Percentiles rank a stretch among this genome's conserved stretches.
phyloP scores from a whole-genome alignment of 2,113 vertebrate species.

The Sturnira hondurensis region DNA sequence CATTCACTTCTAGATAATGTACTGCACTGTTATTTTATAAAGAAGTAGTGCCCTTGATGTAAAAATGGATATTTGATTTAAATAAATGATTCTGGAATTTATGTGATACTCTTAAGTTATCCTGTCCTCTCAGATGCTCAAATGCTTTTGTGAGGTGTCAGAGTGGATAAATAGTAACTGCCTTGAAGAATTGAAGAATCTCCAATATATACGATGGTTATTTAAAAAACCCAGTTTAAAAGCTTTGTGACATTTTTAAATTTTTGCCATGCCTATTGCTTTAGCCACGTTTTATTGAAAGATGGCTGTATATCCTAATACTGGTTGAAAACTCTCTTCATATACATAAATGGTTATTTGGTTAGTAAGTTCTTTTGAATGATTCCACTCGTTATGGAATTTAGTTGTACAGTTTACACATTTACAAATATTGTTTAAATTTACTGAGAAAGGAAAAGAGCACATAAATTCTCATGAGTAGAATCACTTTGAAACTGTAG shows the following conservation, averaged over 20 bases:
- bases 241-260: conserved; percentile 15
- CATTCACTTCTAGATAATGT: conserved; percentile 70
- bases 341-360: not conserved
- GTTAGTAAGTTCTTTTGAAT: not conserved
- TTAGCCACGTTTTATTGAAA: conserved; percentile 27
- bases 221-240: conserved; percentile 42
- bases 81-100: conserved; percentile 70
- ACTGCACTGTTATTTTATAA: conserved; percentile 64
- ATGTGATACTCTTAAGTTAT: conserved; percentile 51
- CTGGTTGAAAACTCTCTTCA: not conserved
- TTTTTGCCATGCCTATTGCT: conserved; percentile 27
- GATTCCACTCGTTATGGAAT: conserved; percentile 22
- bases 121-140: conserved; percentile 6
- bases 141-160: conserved; percentile 43
- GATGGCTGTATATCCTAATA: not conserved
- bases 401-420: not conserved
- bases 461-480: not conserved
- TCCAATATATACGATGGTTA: conserved; percentile 34
- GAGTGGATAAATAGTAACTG: conserved; percentile 56
- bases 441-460: not conserved
- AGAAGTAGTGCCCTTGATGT: conserved; percentile 70
- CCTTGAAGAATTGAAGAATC: conserved; percentile 42
- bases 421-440: conserved; percentile 28
- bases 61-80: conserved; percentile 69
- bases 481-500: not conserved